Conservation (phyloP, 2,113 vertebrate genomes). For the Prinia subflava region DNA sequence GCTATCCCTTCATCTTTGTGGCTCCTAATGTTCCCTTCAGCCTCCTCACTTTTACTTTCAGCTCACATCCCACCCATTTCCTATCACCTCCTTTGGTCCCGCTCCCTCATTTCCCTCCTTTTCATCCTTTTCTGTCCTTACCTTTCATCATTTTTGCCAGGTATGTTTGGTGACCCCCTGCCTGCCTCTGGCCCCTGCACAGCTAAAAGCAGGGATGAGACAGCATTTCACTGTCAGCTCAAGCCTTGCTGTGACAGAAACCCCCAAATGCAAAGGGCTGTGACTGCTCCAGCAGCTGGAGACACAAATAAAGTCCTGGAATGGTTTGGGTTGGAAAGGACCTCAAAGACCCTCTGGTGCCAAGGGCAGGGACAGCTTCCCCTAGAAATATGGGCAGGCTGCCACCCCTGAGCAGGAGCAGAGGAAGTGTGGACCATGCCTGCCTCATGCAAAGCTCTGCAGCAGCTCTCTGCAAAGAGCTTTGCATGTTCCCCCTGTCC, state of each 20-base stretch:
- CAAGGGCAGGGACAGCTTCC: not conserved
- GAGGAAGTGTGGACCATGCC: accelerated
- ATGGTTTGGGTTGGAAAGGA: not conserved
- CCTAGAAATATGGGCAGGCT: not conserved
- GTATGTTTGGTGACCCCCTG: not conserved
- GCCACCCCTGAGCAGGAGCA: not conserved
- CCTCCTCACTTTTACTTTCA: not conserved
- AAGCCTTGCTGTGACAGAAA: not conserved
- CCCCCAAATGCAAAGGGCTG: not conserved
- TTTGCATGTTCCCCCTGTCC: too few species aligned
- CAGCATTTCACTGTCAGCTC: not conserved
- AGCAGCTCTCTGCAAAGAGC: not conserved
- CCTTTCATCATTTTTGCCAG: not conserved
- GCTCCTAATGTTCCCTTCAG: not conserved
- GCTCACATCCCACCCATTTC: not conserved
- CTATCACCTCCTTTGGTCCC: not conserved
- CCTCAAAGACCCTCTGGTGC: not conserved
- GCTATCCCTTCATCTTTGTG: not conserved
- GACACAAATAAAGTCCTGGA: not conserved
- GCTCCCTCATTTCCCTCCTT: not conserved
- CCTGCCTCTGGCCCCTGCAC: not conserved
- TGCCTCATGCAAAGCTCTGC: not conserved
- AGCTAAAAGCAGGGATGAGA: not conserved
- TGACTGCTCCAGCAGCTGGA: not conserved
- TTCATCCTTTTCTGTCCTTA: not conserved